Evolutionary conservation across 2,797 vertebrate species (phyloP).

Genomic region (Helarctos malayanus): DNA sequence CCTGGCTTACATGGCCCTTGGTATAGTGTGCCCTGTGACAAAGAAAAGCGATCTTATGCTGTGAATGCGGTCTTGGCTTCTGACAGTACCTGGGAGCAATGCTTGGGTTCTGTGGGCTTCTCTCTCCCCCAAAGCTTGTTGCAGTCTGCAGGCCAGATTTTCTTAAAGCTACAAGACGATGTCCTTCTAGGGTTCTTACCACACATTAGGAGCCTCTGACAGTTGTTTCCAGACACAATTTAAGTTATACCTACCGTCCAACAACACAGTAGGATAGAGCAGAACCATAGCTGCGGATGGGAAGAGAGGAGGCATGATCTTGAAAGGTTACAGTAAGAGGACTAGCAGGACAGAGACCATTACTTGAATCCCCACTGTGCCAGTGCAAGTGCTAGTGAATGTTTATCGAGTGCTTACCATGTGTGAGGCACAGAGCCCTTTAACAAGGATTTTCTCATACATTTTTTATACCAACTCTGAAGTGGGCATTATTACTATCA

Average conservation of each 20-base stretch:
- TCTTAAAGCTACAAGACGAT: background rate
- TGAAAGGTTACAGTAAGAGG: conserved; percentile 69
- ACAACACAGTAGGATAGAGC: conserved; percentile 62
- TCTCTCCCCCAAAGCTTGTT: background rate
- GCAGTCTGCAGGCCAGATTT: background rate
- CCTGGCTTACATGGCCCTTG: background rate
- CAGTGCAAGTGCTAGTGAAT: background rate
- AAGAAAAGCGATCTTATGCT: background rate
- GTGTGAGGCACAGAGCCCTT: background rate
- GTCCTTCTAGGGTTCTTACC: conserved; percentile 59
- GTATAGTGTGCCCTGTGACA: background rate
- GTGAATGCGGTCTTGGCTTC: background rate
- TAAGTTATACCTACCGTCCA: conserved; percentile 57
- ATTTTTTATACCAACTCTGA: background rate
- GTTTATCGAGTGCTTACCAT: background rate
- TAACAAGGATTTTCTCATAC: background rate
- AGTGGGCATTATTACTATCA: background rate
- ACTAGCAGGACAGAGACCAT: conserved; percentile 60
- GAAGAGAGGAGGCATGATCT: conserved; percentile 32
- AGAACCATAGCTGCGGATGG: background rate
- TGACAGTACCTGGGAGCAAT: background rate
- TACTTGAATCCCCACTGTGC: conserved; percentile 57
- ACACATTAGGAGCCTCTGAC: conserved; percentile 62
- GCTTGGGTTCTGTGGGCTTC: background rate
- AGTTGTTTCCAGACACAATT: conserved; percentile 69